phyloP scores from a whole-genome alignment of 2,113 vertebrate species.

The Micronycteris hirsuta region DNA sequence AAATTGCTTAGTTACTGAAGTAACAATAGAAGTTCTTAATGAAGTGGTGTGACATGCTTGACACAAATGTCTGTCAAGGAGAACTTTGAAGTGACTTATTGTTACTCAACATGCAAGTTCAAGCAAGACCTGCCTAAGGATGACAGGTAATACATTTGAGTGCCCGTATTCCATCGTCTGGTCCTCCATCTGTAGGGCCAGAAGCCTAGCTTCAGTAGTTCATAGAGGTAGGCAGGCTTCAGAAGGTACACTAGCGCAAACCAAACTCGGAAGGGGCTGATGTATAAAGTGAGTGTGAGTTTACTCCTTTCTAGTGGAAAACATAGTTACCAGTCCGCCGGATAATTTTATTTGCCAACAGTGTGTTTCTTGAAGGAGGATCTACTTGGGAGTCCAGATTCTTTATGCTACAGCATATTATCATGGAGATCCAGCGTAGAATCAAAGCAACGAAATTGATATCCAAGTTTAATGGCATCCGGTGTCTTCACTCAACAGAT shows the following conservation, averaged over 20 bases:
- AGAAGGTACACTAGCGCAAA: background rate
- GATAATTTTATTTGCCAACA: background rate
- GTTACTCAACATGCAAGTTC: background rate
- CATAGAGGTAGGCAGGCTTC: background rate
- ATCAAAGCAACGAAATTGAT: background rate
- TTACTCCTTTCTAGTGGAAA: background rate
- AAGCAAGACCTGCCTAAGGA: background rate
- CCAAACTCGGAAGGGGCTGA: background rate
- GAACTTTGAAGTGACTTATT: background rate
- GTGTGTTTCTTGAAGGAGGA: background rate
- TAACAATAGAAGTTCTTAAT: background rate
- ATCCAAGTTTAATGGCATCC: background rate
- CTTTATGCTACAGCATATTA: background rate
- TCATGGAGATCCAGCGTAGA: background rate
- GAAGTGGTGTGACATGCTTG: background rate
- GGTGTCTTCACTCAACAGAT: background rate
- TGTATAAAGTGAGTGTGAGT: background rate
- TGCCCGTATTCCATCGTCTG: background rate
- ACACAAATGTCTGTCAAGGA: background rate
- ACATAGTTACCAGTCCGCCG: background rate
- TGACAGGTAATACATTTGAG: background rate
- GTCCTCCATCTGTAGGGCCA: background rate
- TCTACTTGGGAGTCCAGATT: background rate
- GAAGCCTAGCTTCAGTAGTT: background rate
- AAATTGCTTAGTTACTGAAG: background rate